These are phyloP conservation scores for Anastrepha obliqua DNA, from an alignment of 1,140 invertebrate species.

Conservation along the genomic window DNA sequence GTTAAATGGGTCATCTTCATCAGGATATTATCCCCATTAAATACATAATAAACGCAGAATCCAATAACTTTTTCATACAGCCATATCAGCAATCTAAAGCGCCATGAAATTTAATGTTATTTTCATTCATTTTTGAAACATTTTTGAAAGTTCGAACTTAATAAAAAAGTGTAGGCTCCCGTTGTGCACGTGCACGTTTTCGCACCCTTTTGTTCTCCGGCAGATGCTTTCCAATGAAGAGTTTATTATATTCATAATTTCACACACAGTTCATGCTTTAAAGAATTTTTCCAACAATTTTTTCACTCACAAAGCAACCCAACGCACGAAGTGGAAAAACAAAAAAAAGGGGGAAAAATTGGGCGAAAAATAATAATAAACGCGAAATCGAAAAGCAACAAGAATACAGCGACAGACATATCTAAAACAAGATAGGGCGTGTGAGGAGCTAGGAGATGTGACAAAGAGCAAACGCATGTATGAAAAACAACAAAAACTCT, in stretches of 20 bases:
- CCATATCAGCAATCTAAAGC: no score
- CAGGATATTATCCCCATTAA: no score
- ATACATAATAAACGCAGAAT: no score
- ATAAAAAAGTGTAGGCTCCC: no score
- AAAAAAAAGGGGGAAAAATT: not conserved
- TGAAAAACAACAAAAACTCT: conserved; percentile 1
- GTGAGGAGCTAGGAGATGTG: not conserved
- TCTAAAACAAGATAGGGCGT: not conserved
- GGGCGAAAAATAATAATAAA: conserved; percentile 23
- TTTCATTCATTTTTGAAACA: no score
- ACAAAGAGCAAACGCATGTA: not conserved
- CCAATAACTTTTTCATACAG: no score
- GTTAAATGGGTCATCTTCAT: no score
- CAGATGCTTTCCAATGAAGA: conserved; percentile 9
- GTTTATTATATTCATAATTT: conserved; percentile 40
- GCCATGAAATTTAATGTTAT: no score
- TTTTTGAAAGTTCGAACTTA: no score
- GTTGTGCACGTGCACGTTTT: no score
- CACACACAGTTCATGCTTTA: conserved; percentile 44
- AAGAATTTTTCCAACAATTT: conserved; percentile 2
- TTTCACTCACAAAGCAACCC: not conserved
- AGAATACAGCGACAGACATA: not conserved
- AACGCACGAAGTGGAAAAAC: not conserved
- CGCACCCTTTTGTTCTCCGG: not conserved
- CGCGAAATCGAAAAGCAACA: conserved; percentile 36